phyloP scores from a whole-genome alignment of 2,888 invertebrate species.

The Callinectes sapidus region DNA sequence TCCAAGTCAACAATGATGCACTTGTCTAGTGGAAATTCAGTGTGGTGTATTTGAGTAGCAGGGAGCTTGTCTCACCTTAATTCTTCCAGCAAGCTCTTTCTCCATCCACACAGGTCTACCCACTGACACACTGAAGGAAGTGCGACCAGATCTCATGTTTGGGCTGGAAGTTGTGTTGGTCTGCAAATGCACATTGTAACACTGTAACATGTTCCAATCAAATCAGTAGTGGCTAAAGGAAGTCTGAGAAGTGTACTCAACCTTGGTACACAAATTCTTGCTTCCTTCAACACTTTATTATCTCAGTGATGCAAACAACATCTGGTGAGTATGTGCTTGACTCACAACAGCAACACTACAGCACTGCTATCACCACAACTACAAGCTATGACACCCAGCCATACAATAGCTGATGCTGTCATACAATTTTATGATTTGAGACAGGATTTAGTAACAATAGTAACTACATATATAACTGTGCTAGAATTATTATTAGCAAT shows the following conservation, averaged over 20 bases:
- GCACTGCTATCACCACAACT: neutral
- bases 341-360: neutral
- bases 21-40: slow-evolving; percentile 18
- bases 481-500: neutral
- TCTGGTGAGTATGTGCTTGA: neutral
- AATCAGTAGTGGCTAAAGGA: slow-evolving; percentile 22
- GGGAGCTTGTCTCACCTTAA: slow-evolving; percentile 65
- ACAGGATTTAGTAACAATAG: neutral
- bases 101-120: slow-evolving; percentile 85
- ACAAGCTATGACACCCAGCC: slow-evolving; percentile 5
- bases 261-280: neutral
- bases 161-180: slow-evolving; percentile 72
- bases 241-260: neutral
- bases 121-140: slow-evolving; percentile 67
- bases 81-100: slow-evolving; percentile 81
- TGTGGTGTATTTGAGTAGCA: slow-evolving; percentile 13
- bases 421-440: neutral
- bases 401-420: slow-evolving; percentile 18
- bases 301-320: slow-evolving; percentile 3
- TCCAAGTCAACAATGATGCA: slow-evolving; percentile 24
- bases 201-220: slow-evolving; percentile 45
- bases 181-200: slow-evolving; percentile 66
- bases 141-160: slow-evolving; percentile 68
- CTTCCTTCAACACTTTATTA: slow-evolving; percentile 16
- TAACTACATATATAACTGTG: neutral